Conservation (phyloP, 2,797 vertebrate genomes). For the Taeniopygia guttata region DNA sequence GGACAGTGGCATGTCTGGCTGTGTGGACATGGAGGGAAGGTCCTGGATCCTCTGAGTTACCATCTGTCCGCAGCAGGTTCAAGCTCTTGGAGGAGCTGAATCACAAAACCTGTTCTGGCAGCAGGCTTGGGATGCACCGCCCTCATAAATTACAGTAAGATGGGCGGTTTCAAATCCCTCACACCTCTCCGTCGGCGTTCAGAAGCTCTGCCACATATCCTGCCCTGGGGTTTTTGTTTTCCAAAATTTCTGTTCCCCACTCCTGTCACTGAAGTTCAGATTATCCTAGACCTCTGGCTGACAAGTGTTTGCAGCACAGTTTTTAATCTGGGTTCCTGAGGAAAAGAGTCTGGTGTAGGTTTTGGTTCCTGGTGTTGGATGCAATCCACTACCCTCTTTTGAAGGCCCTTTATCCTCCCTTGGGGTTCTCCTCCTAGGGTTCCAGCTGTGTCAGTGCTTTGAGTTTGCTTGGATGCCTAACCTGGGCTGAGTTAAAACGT, state of each 20-base stretch:
- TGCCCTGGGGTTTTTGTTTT: neutral
- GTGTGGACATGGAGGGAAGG: neutral
- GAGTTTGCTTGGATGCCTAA: neutral
- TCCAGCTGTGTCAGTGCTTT: neutral
- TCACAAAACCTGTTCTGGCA: neutral
- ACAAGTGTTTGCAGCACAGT: neutral
- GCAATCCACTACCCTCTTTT: neutral
- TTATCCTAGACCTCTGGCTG: neutral
- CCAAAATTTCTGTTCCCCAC: fast-evolving
- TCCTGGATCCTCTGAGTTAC: neutral
- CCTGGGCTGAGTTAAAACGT: conserved; percentile 17
- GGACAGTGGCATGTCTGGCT: neutral
- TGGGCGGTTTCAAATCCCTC: neutral
- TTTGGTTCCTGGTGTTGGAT: neutral
- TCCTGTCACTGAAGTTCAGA: neutral
- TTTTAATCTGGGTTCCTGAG: neutral
- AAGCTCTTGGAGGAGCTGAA: neutral
- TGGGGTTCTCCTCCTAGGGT: neutral
- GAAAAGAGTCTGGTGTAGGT: neutral
- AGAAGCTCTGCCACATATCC: neutral
- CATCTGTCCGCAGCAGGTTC: fast-evolving
- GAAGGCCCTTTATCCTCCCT: neutral
- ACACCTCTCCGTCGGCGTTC: fast-evolving
- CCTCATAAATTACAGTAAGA: neutral
- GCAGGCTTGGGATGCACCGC: neutral